These are phyloP conservation scores for Heteronetta atricapilla DNA, from an alignment of 2,113 vertebrate species.

Conservation along the genomic window DNA sequence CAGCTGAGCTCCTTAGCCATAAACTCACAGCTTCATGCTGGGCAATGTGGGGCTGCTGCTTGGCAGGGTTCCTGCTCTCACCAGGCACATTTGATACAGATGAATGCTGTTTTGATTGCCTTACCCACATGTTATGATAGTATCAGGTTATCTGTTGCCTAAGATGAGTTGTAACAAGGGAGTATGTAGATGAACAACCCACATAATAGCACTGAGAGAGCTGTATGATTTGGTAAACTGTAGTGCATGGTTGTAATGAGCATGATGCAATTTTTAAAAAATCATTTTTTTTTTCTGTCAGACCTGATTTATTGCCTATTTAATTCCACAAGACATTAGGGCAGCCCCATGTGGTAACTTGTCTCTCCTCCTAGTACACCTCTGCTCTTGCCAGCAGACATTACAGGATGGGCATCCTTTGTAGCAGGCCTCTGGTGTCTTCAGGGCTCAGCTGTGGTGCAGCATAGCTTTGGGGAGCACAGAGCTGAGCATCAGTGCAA, in stretches of 20 bases:
- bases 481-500: neutral
- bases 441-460: accelerated
- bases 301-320: neutral
- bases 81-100: conserved; percentile 29
- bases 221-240: neutral
- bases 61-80: conserved; percentile 54
- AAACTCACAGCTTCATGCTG: neutral
- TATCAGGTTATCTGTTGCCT: neutral
- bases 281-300: neutral
- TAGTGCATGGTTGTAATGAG: neutral
- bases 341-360: neutral
- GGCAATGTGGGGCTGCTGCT: conserved; percentile 27
- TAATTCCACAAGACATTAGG: neutral
- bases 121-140: neutral
- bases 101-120: neutral
- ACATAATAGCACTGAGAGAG: neutral
- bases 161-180: neutral
- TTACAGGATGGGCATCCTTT: neutral
- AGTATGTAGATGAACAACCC: neutral
- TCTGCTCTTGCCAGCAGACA: neutral
- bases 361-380: neutral
- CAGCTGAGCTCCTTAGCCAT: conserved; percentile 53
- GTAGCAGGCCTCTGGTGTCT: accelerated
- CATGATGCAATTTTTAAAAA: neutral
- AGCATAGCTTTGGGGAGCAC: neutral